Evolutionary conservation across 2,888 invertebrate species (phyloP), one percentile per base, ranked within the genome.

Genomic region (Corythucha ciliata): DNA sequence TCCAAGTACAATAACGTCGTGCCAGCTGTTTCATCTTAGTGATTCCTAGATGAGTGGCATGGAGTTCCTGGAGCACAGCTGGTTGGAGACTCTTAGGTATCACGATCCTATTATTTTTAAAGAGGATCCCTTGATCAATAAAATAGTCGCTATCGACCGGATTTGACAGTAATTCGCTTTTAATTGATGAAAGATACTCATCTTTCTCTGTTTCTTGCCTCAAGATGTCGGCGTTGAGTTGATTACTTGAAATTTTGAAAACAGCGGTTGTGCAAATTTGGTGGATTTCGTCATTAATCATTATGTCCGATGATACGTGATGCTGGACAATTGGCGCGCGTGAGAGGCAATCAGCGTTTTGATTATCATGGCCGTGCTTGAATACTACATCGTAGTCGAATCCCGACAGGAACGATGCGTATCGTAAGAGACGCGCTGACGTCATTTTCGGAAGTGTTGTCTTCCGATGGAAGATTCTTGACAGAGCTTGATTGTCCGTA

Each of bases 21-120:
- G 61, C 61, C 8, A 63, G 33, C 5, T 54, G 37, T 44, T 64
- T 63, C 59, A 62, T 64, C 29, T 60, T 61, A 2, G 58, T 57
- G 10, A 62, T 58, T 1, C 63, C 25, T n/a, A 22, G 24, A 26
- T n/a, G n/a, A 2, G 41, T 3, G 3, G 7, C n/a, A 41, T 41
- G 41, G 4, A 47, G 37, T 36, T 47, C 37, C 18, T 33, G 12
- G 16, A 47, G 14, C 12, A 47, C 37, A 16, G 14, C 20, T 8
- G 16, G 12, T 16, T 24, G 34, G 18, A 47, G 8, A 1, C 16
- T 14, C 16, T 3, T 10, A 3, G 37, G 37, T 25, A 37, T 34
- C 2, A 47, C 34, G 16, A 36, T 20, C 16, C 37, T 22, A 3
- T 21, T 24, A 8, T 18, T 26, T 36, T 36, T 36, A 26, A 47